Conservation (phyloP, 1,140 invertebrate species). For the Drosophila lini region DNA sequence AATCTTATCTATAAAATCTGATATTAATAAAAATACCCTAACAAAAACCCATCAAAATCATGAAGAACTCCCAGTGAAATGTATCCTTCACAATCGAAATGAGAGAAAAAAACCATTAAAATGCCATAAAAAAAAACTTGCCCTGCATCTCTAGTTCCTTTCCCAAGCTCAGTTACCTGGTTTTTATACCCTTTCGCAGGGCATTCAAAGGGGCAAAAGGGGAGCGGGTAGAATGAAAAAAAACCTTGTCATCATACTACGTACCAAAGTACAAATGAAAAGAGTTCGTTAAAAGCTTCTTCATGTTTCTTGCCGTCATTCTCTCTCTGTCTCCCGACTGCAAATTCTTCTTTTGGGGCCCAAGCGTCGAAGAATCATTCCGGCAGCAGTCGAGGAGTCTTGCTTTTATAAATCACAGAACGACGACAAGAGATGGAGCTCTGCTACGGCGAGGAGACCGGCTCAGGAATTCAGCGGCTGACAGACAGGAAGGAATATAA, state of each 20-base stretch:
- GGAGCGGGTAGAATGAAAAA: slow-evolving; percentile 22
- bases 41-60: not conserved
- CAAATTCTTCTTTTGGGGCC: slow-evolving; percentile 77
- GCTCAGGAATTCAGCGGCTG: slow-evolving; percentile 61
- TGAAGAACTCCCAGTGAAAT: slow-evolving; percentile 3
- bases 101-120: slow-evolving; percentile 18
- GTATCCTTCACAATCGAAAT: slow-evolving; percentile 28
- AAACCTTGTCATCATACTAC: slow-evolving; percentile 73
- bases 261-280: slow-evolving; percentile 78
- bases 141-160: slow-evolving; percentile 32
- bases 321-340: slow-evolving; percentile 25
- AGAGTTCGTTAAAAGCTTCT: slow-evolving; percentile 83
- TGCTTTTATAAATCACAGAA: slow-evolving; percentile 81
- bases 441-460: slow-evolving; percentile 44
- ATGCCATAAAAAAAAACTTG: slow-evolving; percentile 13
- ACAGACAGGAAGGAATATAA: slow-evolving; percentile 82
- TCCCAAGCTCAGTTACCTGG: slow-evolving; percentile 36
- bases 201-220: slow-evolving; percentile 18
- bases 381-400: slow-evolving; percentile 52
- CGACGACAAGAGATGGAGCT: slow-evolving; percentile 55
- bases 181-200: slow-evolving; percentile 34
- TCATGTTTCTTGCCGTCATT: slow-evolving; percentile 69
- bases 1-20: not conserved
- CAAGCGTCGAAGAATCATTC: slow-evolving; percentile 78
- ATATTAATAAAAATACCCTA: not conserved